phyloP scores from a whole-genome alignment of 2,888 invertebrate genomes.

The Proisotoma minuta region DNA sequence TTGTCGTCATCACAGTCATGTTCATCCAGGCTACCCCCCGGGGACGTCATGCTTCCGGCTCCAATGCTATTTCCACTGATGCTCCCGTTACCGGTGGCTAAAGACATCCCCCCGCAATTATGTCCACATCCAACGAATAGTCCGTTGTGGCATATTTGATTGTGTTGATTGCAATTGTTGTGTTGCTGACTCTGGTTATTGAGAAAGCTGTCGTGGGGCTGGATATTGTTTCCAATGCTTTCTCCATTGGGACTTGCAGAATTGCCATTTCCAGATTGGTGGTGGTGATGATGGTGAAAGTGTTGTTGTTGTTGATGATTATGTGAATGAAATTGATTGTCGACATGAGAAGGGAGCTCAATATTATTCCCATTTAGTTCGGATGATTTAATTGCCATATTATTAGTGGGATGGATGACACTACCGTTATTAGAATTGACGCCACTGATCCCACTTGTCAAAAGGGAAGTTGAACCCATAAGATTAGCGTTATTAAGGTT shows the following conservation, averaged over 20 bases:
- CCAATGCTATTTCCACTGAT: constrained; percentile 24
- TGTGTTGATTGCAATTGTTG: not conserved
- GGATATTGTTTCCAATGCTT: not conserved
- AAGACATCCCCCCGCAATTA: constrained; percentile 15
- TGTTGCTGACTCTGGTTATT: not conserved
- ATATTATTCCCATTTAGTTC: constrained; percentile 1
- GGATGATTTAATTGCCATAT: constrained; percentile 7
- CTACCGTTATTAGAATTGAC: not conserved
- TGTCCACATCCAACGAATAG: constrained; percentile 13
- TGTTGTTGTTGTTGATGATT: constrained; percentile 4
- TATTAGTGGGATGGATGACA: constrained; percentile 4
- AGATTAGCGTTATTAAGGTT: constrained; percentile 10
- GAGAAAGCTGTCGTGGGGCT: not conserved
- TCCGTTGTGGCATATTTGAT: constrained; percentile 13
- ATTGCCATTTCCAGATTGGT: constrained; percentile 6
- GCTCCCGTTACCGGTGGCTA: constrained; percentile 21
- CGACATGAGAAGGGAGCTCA: not conserved
- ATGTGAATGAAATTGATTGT: constrained; percentile 14
- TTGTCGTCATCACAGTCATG: constrained; percentile 48
- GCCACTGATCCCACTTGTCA: constrained; percentile 14
- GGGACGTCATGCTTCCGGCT: constrained; percentile 37
- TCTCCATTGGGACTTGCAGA: not conserved
- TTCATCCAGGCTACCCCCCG: constrained; percentile 47
- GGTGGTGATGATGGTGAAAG: constrained; percentile 1
- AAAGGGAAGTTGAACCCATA: constrained; percentile 25